Evolutionary conservation across 2,888 invertebrate genomes (phyloP).

Genomic region (Hermodice carunculata): DNA sequence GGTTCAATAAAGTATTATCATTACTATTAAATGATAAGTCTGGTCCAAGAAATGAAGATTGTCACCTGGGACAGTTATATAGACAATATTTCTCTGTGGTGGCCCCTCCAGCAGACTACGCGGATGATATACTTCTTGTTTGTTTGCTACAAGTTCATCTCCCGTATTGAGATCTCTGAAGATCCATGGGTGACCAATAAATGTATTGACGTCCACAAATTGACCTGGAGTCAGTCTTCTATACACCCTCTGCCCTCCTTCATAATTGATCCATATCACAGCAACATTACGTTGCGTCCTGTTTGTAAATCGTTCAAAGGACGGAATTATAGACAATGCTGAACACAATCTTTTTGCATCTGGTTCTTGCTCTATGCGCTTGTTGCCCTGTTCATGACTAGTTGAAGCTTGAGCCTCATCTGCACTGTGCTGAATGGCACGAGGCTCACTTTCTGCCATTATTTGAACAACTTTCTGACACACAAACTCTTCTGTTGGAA

Average conservation of each 20-base stretch:
- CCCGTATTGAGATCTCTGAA: slow-evolving; percentile 80
- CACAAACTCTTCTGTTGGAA: too few relatives aligned
- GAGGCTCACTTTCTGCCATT: too few relatives aligned
- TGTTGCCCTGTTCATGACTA: too few relatives aligned
- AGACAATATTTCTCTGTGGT: slow-evolving; percentile 48
- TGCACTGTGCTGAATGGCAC: too few relatives aligned
- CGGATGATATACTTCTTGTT: slow-evolving; percentile 60
- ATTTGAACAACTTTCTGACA: too few relatives aligned
- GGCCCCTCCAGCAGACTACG: slow-evolving; percentile 33
- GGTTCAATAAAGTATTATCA: too few relatives aligned
- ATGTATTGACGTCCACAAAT: slow-evolving; percentile 80
- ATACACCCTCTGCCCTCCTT: slow-evolving; percentile 77
- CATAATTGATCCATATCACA: slow-evolving; percentile 84
- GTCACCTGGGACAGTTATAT: slow-evolving; percentile 58
- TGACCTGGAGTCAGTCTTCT: slow-evolving; percentile 74
- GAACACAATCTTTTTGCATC: too few relatives aligned
- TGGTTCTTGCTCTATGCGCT: too few relatives aligned
- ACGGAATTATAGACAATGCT: slow-evolving; percentile 33
- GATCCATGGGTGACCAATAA: slow-evolving; percentile 86
- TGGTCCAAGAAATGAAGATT: too few relatives aligned
- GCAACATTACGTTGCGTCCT: slow-evolving; percentile 74
- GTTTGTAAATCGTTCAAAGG: slow-evolving; percentile 77
- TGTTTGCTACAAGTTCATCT: slow-evolving; percentile 76
- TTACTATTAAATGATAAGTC: too few relatives aligned
- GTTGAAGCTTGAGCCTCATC: too few relatives aligned